Evolutionary conservation across 2,888 invertebrate genomes (phyloP).

Genomic region (Ditula angustiorana): DNA sequence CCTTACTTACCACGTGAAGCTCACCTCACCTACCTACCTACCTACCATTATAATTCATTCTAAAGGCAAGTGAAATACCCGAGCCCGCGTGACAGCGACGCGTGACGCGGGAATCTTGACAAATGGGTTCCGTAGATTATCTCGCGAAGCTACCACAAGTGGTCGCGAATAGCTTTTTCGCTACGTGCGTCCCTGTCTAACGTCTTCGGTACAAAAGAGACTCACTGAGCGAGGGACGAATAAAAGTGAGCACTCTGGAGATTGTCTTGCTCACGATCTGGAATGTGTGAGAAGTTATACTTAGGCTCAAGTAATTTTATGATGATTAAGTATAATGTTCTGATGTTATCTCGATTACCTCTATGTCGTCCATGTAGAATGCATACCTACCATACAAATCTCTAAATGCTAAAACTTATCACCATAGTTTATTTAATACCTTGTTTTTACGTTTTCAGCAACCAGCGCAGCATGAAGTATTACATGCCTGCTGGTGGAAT

Average conservation of each 20-base stretch:
- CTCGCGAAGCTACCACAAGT: background rate
- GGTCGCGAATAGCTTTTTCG: too few relatives aligned
- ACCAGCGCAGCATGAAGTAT: too few relatives aligned
- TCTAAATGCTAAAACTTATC: too few relatives aligned
- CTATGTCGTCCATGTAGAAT: too few relatives aligned
- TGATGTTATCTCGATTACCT: background rate
- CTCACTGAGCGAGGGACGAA: background rate
- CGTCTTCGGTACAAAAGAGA: background rate
- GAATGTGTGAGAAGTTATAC: slow-evolving; percentile 1
- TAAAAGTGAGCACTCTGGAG: background rate
- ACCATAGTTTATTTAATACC: too few relatives aligned
- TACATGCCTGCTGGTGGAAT: too few relatives aligned
- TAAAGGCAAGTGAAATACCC: slow-evolving; percentile 9
- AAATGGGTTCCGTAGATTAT: slow-evolving; percentile 22
- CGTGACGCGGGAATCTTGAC: slow-evolving; percentile 24
- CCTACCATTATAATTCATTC: slow-evolving; percentile 18
- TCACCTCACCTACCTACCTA: too few relatives aligned
- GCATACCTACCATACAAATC: too few relatives aligned
- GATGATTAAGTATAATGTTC: too few relatives aligned
- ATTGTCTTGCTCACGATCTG: background rate
- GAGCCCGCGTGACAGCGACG: background rate
- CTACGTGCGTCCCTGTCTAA: background rate
- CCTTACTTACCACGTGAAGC: too few relatives aligned
- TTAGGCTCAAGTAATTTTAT: background rate
- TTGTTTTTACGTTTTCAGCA: too few relatives aligned